These are phyloP conservation scores for Aleadryas rufinucha DNA, from an alignment of 2,113 vertebrate species.

Conservation along the genomic window DNA sequence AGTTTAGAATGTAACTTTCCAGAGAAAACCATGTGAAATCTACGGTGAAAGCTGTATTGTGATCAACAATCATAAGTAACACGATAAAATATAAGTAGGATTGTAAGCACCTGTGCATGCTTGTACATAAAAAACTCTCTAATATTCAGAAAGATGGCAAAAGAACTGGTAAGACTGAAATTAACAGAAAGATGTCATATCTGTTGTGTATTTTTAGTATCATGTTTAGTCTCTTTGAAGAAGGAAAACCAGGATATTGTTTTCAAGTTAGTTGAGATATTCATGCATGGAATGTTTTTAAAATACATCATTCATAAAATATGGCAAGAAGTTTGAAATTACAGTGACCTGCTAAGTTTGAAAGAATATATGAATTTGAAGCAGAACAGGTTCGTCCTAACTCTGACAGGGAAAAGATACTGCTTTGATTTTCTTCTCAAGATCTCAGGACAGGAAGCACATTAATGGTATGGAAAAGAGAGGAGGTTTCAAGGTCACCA, in stretches of 20 bases:
- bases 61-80: background rate
- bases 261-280: background rate
- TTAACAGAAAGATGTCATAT: background rate
- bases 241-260: background rate
- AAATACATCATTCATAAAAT: background rate
- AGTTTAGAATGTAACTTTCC: background rate
- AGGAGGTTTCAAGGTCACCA: background rate
- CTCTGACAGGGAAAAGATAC: background rate
- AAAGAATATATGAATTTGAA: background rate
- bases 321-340: background rate
- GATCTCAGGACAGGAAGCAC: background rate
- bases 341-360: background rate
- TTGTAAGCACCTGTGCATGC: background rate
- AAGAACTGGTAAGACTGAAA: background rate
- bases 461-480: background rate
- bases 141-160: background rate
- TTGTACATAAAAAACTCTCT: background rate
- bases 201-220: background rate
- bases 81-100: background rate
- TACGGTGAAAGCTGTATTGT: background rate
- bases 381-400: background rate
- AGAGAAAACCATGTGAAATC: background rate
- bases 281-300: background rate
- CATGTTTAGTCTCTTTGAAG: background rate
- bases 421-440: background rate